Percentiles rank a stretch among this genome's conserved stretches.
Conservation (phyloP, 2,113 vertebrate genomes). For the Pyrgilauda ruficollis region DNA sequence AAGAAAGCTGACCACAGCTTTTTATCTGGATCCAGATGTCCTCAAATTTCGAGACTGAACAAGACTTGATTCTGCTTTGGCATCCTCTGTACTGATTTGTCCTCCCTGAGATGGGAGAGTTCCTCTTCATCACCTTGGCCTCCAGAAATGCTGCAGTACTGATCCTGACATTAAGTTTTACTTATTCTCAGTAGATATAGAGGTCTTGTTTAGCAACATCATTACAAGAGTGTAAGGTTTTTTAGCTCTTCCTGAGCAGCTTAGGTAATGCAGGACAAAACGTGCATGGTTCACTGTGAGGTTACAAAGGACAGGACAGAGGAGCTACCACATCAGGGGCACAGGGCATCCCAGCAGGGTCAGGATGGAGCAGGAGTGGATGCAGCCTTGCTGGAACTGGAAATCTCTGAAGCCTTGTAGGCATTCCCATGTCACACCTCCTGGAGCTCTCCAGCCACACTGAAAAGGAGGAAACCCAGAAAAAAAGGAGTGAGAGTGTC, state of each 20-base stretch:
- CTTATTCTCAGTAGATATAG: background rate
- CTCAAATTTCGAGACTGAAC: slow-evolving; percentile 1
- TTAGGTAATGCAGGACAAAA: background rate
- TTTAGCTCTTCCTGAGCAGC: background rate
- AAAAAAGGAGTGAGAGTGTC: background rate
- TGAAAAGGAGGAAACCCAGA: background rate
- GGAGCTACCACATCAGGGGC: background rate
- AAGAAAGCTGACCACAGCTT: slow-evolving; percentile 3
- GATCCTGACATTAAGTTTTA: background rate
- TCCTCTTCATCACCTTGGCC: background rate
- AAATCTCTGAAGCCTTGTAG: background rate
- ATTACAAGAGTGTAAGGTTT: background rate
- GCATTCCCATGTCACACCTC: background rate
- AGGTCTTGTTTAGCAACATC: background rate
- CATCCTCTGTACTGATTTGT: background rate
- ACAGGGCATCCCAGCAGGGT: background rate
- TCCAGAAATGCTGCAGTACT: background rate
- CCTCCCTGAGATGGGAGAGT: background rate
- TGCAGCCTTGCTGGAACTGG: background rate
- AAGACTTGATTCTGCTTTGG: background rate
- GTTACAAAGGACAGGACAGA: background rate
- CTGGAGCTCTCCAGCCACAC: background rate
- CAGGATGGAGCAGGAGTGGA: background rate
- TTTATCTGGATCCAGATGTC: slow-evolving; percentile 10
- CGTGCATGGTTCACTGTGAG: background rate